Evolutionary conservation across 2,797 vertebrate species (phyloP).

Genomic region (Alca torda): DNA sequence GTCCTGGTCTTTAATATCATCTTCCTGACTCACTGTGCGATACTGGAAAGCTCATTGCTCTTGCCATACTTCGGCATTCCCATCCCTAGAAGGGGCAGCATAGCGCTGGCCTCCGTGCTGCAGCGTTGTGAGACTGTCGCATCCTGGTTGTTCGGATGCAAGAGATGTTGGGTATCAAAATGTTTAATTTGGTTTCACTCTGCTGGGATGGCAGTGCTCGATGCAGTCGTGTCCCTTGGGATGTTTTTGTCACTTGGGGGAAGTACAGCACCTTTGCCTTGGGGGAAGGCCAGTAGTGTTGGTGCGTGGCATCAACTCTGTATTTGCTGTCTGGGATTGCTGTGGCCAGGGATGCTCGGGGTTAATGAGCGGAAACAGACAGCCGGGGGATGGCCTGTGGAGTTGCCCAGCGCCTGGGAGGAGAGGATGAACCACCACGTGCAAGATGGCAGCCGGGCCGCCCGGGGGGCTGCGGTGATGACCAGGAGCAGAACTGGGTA

Average conservation of each 20-base stretch:
- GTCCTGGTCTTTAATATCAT: rapidly evolving
- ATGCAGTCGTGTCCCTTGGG: neutral
- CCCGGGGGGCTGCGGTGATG: neutral
- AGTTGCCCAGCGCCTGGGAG: neutral
- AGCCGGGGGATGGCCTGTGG: neutral
- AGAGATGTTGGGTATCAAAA: neutral
- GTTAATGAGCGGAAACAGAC: neutral
- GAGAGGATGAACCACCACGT: rapidly evolving
- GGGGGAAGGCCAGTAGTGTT: neutral
- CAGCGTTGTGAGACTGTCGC: neutral
- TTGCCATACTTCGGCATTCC: neutral
- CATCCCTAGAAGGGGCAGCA: neutral
- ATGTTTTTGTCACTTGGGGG: too few relatives aligned
- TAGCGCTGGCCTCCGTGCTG: rapidly evolving
- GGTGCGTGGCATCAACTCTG: neutral
- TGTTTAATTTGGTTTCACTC: neutral
- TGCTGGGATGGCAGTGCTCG: neutral
- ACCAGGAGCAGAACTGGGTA: neutral
- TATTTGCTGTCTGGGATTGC: neutral
- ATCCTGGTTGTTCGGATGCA: rapidly evolving
- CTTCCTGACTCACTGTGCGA: neutral
- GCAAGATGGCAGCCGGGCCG: neutral
- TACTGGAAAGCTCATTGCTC: neutral
- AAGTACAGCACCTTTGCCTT: rapidly evolving
- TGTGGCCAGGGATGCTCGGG: neutral